These are phyloP conservation scores for Halcyon leucocephala DNA, from an alignment of 2,797 vertebrate species.

Conservation along the genomic window DNA sequence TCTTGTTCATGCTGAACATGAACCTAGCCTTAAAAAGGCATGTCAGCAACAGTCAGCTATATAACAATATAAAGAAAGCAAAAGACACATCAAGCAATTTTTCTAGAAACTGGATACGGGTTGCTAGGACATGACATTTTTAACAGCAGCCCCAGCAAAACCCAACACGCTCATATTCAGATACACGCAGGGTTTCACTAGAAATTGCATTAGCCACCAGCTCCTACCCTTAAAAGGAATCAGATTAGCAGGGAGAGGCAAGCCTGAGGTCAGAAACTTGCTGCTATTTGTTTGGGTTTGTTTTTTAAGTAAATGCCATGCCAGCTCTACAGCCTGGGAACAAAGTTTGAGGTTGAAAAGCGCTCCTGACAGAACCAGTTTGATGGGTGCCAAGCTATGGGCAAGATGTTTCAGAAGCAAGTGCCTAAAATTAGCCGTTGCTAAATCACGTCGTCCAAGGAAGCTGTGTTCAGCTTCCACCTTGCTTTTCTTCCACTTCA, in stretches of 20 bases:
- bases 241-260: constrained; percentile 60
- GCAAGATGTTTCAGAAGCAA: constrained; percentile 31
- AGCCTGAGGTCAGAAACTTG: constrained; percentile 47
- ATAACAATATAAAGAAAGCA: not conserved
- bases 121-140: not conserved
- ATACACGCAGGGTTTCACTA: not conserved
- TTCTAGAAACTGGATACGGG: not conserved
- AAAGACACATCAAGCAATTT: not conserved
- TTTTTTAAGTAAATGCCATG: not conserved
- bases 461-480: not conserved
- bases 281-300: constrained; percentile 62
- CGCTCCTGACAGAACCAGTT: constrained; percentile 24
- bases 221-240: constrained; percentile 77
- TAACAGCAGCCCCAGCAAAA: constrained; percentile 12
- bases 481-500: not conserved
- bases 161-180: not conserved
- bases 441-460: not conserved
- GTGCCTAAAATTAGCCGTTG: constrained; percentile 14
- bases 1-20: not conserved
- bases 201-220: constrained; percentile 41
- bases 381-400: constrained; percentile 22
- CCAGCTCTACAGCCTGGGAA: constrained; percentile 50
- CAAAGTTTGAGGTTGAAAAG: constrained; percentile 47
- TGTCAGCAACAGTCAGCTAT: not conserved
- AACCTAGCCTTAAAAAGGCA: not conserved